Evolutionary conservation across 2,888 invertebrate genomes (phyloP).

Genomic region (Cactoblastis cactorum): DNA sequence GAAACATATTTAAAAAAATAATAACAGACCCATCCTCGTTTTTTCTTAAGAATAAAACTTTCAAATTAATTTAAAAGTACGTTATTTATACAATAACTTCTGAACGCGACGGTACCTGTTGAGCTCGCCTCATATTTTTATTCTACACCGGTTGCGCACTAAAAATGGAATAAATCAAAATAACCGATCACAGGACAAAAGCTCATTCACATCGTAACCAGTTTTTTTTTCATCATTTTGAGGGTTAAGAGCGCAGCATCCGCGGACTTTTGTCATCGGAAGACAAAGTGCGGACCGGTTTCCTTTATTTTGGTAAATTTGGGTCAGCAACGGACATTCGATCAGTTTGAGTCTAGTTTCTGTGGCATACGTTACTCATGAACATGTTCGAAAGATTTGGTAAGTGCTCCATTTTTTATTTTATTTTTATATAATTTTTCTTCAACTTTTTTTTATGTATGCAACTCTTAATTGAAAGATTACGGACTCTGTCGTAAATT

Average conservation of each 20-base stretch:
- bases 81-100: conserved; percentile 31
- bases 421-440: not conserved
- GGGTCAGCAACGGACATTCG: conserved; percentile 66
- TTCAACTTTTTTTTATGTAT: not conserved
- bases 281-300: conserved; percentile 73
- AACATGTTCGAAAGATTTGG: not conserved
- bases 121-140: conserved; percentile 66
- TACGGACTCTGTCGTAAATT: too few relatives aligned
- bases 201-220: conserved; percentile 64
- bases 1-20: too few relatives aligned
- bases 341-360: conserved; percentile 46
- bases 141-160: conserved; percentile 57
- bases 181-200: conserved; percentile 72
- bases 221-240: conserved; percentile 50
- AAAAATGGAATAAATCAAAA: conserved; percentile 79
- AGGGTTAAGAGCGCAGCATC: conserved; percentile 65
- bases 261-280: conserved; percentile 67
- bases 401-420: not conserved
- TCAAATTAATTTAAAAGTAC: not conserved
- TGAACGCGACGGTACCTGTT: conserved; percentile 63
- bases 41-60: too few relatives aligned
- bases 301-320: conserved; percentile 53
- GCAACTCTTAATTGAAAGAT: too few relatives aligned
- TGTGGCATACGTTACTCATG: conserved; percentile 20
- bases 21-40: too few relatives aligned